These are phyloP conservation scores for Pseudoips prasinana DNA, from an alignment of 2,888 invertebrate species.

Conservation along the genomic window DNA sequence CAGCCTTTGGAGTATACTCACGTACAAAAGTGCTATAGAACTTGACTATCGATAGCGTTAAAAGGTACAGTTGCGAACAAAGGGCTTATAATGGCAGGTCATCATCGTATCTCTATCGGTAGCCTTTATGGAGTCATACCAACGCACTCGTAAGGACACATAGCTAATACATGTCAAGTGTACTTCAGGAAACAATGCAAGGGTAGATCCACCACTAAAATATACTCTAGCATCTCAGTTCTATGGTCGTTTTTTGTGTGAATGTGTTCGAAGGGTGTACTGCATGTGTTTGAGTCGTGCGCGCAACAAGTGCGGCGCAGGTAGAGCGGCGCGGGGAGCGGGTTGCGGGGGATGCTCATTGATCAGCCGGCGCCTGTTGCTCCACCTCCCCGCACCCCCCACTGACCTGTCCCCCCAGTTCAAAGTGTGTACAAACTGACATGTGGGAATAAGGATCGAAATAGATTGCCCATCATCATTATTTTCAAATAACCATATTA, in stretches of 20 bases:
- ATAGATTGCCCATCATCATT: conserved; percentile 27
- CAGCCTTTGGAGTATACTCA: conserved; percentile 12
- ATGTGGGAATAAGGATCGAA: conserved; percentile 32
- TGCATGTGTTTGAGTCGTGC: conserved; percentile 46
- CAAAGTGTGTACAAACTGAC: conserved; percentile 54
- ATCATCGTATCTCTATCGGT: conserved; percentile 40
- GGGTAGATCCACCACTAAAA: conserved; percentile 20
- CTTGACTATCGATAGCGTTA: conserved; percentile 21
- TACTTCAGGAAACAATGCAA: conserved; percentile 31
- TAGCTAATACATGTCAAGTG: conserved; percentile 21
- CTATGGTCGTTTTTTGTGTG: conserved; percentile 15
- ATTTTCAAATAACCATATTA: conserved; percentile 23
- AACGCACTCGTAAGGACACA: conserved; percentile 9
- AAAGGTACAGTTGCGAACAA: conserved; percentile 27
- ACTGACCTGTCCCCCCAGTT: conserved; percentile 28
- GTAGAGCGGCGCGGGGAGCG: conserved; percentile 36
- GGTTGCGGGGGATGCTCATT: conserved; percentile 57
- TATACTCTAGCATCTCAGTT: conserved; percentile 6
- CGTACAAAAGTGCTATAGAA: neutral
- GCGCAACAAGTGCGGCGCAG: conserved; percentile 80
- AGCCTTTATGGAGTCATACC: conserved; percentile 29
- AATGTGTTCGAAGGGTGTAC: conserved; percentile 8
- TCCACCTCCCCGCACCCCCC: conserved; percentile 43
- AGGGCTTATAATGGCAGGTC: conserved; percentile 29
- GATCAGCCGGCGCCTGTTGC: conserved; percentile 76